Evolutionary conservation across 1,140 invertebrate genomes (phyloP), one percentile per base, ranked within the genome.

Genomic region (Drosophila micromelanica): DNA sequence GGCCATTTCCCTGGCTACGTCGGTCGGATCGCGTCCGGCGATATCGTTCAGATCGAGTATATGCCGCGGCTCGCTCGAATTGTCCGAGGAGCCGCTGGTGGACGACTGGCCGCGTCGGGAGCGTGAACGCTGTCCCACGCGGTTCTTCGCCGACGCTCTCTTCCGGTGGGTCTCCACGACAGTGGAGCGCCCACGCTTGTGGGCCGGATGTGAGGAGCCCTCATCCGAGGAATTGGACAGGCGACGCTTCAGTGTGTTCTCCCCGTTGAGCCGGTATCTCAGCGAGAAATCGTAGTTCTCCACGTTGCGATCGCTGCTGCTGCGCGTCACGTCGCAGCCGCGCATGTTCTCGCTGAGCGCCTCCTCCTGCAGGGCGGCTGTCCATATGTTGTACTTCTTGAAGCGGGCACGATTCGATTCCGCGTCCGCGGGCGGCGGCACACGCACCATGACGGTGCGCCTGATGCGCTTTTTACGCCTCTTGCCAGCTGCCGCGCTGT

Each of bases 1-100:
- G 11, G 95, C 93, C 78, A 96, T 95, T 84, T 96, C 95, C 48
- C 91, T 92, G 35, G 95, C 95, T 59, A 96, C 93, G 67, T 94
- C 94, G 6, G 93, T 93, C 48, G 94, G 90, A 43, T 93, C 91
- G 48, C 93, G 93, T 13, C 91, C 90, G 5, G 11, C 35, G 6
- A 64, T 64, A n/a, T 93, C 91, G 23, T 87, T 91, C 32, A 93
- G 92, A 56, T 93, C 93, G 2, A 93, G 90, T 68, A 93, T 94
- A 63, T 81, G 73, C 42, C 91, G 57, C 0, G 90, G 77, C 43
- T 90, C 81, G 17, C 78, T 78, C 3, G 78, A 90, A 4, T 76
- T 79, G 35, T 91, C 90, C 1, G 90, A 91, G 1, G 85, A 85
- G 5, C 76, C 84, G 38, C 90, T 91, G 12, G 86, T 75, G 0